Percentiles rank a stretch among this genome's conserved stretches.
These are phyloP conservation scores for Adelges cooleyi DNA, from an alignment of 1,140 invertebrate genomes.

Conservation along the genomic window DNA sequence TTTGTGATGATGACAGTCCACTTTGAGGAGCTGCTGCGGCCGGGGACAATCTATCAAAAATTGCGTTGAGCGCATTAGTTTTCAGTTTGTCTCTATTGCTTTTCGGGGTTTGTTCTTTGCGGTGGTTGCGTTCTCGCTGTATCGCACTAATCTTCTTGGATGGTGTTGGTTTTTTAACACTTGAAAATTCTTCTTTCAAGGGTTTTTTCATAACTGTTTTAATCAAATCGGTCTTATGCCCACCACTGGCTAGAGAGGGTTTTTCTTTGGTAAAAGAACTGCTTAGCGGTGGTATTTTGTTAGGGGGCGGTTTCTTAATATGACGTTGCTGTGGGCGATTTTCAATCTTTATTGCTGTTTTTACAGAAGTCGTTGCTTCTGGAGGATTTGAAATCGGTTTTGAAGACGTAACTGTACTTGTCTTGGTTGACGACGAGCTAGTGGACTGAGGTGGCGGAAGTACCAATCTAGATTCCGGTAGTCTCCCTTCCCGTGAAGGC, in stretches of 20 bases:
- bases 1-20: too few relatives aligned
- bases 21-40: not conserved
- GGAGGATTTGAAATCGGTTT: too few relatives aligned
- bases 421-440: too few relatives aligned
- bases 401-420: too few relatives aligned
- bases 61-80: not conserved
- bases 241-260: not conserved
- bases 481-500: constrained; percentile 77
- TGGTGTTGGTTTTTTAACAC: not conserved
- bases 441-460: not conserved
- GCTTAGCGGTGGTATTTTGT: not conserved
- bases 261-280: not conserved
- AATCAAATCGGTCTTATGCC: not conserved
- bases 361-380: not conserved
- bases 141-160: too few relatives aligned
- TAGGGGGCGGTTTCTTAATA: not conserved
- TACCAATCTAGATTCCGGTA: constrained; percentile 66
- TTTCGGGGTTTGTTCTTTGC: not conserved
- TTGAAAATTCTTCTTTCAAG: not conserved
- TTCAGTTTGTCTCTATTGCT: constrained; percentile 13
- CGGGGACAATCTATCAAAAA: constrained; percentile 7
- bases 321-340: not conserved
- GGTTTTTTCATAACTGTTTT: not conserved
- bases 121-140: too few relatives aligned
- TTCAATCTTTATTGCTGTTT: constrained; percentile 3